Evolutionary conservation across 2,888 invertebrate species (phyloP).

Genomic region (Ormia ochracea): DNA sequence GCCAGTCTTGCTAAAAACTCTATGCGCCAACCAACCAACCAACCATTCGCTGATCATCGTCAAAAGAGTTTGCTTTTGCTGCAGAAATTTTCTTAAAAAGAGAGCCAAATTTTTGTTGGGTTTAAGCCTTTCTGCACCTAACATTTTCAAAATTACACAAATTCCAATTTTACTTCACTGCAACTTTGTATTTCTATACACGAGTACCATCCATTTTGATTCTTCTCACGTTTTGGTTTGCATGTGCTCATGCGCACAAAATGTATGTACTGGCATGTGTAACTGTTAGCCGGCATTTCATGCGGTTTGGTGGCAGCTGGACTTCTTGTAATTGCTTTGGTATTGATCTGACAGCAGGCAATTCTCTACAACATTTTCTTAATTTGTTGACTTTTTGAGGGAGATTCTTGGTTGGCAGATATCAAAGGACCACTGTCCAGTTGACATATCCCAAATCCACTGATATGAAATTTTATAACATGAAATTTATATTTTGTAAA

Average conservation of each 20-base stretch:
- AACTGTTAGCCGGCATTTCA: conserved; percentile 3
- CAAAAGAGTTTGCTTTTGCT: not conserved
- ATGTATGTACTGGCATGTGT: conserved; percentile 30
- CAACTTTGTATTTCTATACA: not conserved
- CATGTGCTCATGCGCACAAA: conserved; percentile 42
- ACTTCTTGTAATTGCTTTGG: not conserved
- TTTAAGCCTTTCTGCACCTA: conserved; percentile 7
- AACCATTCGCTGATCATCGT: not conserved
- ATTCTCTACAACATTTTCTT: conserved; percentile 2
- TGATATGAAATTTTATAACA: no score
- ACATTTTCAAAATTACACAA: not conserved
- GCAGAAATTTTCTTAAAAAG: conserved; percentile 41
- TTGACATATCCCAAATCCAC: no score
- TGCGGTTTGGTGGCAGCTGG: not conserved
- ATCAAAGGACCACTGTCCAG: no score
- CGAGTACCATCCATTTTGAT: conserved; percentile 35
- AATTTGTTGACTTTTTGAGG: no score
- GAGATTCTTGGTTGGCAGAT: no score
- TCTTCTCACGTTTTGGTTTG: conserved; percentile 40
- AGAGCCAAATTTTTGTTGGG: conserved; percentile 34
- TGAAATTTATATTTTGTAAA: no score
- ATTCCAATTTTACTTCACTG: conserved; percentile 27
- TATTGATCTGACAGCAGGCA: not conserved
- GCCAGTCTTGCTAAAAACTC: not conserved
- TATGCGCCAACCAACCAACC: not conserved